Percentiles rank a stretch among this genome's conserved stretches.
phyloP scores from a whole-genome alignment of 1,140 invertebrate species.

The Drosophila nigrodunni region DNA sequence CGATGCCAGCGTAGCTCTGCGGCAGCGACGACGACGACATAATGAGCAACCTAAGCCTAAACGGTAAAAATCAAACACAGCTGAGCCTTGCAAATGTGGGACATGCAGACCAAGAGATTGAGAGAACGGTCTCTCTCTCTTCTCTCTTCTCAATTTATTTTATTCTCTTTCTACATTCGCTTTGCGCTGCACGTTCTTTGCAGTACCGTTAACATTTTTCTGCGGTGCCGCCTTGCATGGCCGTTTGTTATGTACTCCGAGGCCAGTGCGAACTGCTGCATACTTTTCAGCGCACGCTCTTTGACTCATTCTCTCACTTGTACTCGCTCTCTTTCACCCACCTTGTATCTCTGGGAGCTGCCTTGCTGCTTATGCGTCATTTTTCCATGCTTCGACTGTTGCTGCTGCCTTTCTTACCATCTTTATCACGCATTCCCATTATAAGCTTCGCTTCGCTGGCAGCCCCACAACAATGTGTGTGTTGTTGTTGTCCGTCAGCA shows the following conservation, averaged over 20 bases:
- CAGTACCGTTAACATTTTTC: constrained; percentile 71
- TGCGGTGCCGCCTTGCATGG: constrained; percentile 67
- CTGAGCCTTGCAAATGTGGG: constrained; percentile 73
- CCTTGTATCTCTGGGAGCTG: constrained; percentile 9
- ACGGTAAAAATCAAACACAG: constrained; percentile 53
- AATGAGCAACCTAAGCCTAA: constrained; percentile 57
- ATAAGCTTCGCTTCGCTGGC: constrained; percentile 27
- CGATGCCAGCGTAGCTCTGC: constrained; percentile 36
- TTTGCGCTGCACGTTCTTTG: constrained; percentile 75
- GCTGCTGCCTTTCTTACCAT: constrained; percentile 63
- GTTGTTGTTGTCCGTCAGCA: constrained; percentile 62
- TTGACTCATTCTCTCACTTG: constrained; percentile 1
- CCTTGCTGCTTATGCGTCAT: constrained; percentile 59
- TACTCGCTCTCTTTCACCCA: constrained; percentile 20
- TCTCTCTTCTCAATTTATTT: not conserved
- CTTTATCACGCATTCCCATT: constrained; percentile 53
- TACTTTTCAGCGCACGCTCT: constrained; percentile 41
- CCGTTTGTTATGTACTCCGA: constrained; percentile 66
- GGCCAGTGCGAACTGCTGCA: constrained; percentile 51
- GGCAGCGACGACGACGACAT: constrained; percentile 39
- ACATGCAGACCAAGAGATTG: constrained; percentile 30
- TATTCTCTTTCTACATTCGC: constrained; percentile 18
- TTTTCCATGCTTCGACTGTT: constrained; percentile 45
- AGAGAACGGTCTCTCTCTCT: constrained; percentile 1
- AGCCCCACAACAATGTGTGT: constrained; percentile 20